A percentile compares a stretch with the other conserved stretches of the same genome.
These are phyloP conservation scores for Aphelinus atriplicis DNA, from an alignment of 1,140 invertebrate genomes.

Conservation along the genomic window DNA sequence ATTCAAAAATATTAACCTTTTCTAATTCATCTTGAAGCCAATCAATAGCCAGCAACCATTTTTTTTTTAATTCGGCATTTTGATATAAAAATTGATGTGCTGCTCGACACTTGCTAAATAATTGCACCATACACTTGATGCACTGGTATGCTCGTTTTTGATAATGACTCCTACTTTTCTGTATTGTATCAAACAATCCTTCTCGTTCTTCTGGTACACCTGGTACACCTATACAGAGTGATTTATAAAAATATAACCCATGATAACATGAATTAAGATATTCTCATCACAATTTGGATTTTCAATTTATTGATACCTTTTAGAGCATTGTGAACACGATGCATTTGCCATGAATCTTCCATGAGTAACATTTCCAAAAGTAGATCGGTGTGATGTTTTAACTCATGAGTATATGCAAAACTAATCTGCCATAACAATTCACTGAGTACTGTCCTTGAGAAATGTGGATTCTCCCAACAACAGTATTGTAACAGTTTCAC, in stretches of 20 bases:
- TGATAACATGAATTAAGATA: slow-evolving; percentile 22
- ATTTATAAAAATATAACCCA: not conserved
- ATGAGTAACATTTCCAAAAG: slow-evolving; percentile 87
- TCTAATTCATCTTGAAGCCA: slow-evolving; percentile 97
- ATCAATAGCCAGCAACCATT: slow-evolving; percentile 88
- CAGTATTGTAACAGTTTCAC: slow-evolving; percentile 90
- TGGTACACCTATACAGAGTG: slow-evolving; percentile 45
- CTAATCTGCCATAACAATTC: slow-evolving; percentile 95
- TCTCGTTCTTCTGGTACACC: slow-evolving; percentile 91
- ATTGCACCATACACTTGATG: slow-evolving; percentile 92
- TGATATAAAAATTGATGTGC: slow-evolving; percentile 81
- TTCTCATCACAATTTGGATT: not conserved
- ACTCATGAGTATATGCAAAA: slow-evolving; percentile 93
- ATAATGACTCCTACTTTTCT: slow-evolving; percentile 91
- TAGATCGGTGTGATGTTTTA: slow-evolving; percentile 91
- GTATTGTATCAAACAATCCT: slow-evolving; percentile 92
- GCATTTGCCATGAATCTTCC: slow-evolving; percentile 95
- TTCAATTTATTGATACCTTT: slow-evolving; percentile 70
- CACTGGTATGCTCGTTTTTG: slow-evolving; percentile 97
- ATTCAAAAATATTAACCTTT: slow-evolving; percentile 64
- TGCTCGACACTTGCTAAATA: slow-evolving; percentile 85
- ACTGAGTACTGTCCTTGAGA: slow-evolving; percentile 86
- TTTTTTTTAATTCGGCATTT: slow-evolving; percentile 81
- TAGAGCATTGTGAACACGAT: slow-evolving; percentile 90
- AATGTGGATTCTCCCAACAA: slow-evolving; percentile 95